These are phyloP conservation scores for Acromyrmex charruanus DNA, from an alignment of 1,140 invertebrate genomes.

Conservation along the genomic window DNA sequence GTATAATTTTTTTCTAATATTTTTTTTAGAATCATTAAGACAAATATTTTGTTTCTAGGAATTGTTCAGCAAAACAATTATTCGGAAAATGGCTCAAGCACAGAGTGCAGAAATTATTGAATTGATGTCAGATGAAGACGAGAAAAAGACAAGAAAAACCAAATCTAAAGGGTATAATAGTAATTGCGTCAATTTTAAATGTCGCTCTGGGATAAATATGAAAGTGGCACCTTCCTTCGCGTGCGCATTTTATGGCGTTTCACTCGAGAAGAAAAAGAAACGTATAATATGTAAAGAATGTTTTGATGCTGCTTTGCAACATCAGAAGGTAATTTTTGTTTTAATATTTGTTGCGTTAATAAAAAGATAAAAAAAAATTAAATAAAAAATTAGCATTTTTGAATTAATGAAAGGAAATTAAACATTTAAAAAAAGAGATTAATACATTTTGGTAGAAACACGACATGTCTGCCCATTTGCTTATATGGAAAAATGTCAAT, in stretches of 20 bases:
- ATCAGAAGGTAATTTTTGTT: conserved; percentile 81
- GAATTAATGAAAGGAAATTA: too few relatives aligned
- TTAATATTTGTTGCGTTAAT: background rate
- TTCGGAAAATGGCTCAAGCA: background rate
- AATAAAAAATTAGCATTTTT: too few relatives aligned
- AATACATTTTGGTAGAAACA: too few relatives aligned
- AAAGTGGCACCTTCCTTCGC: conserved; percentile 86
- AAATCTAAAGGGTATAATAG: conserved; percentile 78
- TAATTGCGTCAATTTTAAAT: conserved; percentile 87
- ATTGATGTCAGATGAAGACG: conserved; percentile 82
- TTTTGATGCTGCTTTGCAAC: conserved; percentile 83
- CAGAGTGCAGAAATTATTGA: conserved; percentile 80
- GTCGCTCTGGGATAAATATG: conserved; percentile 85
- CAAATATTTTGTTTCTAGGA: background rate
- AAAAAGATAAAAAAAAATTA: too few relatives aligned
- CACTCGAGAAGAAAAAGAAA: conserved; percentile 83
- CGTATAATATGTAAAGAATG: conserved; percentile 86
- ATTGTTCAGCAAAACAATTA: background rate
- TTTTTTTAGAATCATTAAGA: background rate
- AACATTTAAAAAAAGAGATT: too few relatives aligned
- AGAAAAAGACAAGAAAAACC: conserved; percentile 55
- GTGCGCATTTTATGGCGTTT: conserved; percentile 86
- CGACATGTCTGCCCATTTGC: too few relatives aligned
- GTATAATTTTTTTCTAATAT: background rate
- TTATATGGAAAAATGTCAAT: too few relatives aligned